Percentiles rank a stretch among this genome's conserved stretches.
These are phyloP conservation scores for Uloborus plumipes DNA, from an alignment of 2,888 invertebrate species.

Conservation along the genomic window DNA sequence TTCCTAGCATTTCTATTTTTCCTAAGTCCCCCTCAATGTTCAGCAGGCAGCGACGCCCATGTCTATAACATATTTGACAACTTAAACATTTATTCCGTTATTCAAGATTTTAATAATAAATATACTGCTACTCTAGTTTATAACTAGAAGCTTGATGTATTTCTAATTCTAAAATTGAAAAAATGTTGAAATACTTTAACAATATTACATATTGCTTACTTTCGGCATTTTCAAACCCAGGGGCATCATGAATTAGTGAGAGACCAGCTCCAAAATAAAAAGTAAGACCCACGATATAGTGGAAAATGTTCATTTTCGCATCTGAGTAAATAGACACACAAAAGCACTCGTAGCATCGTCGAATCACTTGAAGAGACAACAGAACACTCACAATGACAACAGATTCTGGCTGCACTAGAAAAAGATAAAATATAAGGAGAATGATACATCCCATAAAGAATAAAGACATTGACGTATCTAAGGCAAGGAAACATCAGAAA, in stretches of 20 bases:
- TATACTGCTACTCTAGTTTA: no score
- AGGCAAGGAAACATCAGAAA: no score
- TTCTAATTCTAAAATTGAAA: background rate
- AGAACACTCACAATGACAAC: conserved; percentile 58
- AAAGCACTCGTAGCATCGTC: conserved; percentile 86
- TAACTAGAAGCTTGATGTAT: background rate
- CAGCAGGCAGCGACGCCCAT: no score
- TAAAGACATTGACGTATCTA: no score
- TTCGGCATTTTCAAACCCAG: conserved; percentile 67
- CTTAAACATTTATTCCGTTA: no score
- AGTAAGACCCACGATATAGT: conserved; percentile 82
- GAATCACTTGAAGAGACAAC: conserved; percentile 78
- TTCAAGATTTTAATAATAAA: no score
- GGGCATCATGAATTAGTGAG: conserved; percentile 69
- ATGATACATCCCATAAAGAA: no score
- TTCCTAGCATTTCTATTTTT: no score
- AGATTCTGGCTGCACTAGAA: conserved; percentile 62
- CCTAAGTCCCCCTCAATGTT: no score
- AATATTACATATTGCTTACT: conserved; percentile 50
- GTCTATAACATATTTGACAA: no score
- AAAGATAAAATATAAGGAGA: background rate
- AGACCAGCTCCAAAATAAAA: conserved; percentile 80
- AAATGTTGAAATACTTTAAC: background rate
- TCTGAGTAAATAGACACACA: conserved; percentile 85
- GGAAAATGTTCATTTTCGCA: conserved; percentile 82